Evolutionary conservation across 2,888 invertebrate genomes (phyloP).

Genomic region (Pollenia griseotomentosa): DNA sequence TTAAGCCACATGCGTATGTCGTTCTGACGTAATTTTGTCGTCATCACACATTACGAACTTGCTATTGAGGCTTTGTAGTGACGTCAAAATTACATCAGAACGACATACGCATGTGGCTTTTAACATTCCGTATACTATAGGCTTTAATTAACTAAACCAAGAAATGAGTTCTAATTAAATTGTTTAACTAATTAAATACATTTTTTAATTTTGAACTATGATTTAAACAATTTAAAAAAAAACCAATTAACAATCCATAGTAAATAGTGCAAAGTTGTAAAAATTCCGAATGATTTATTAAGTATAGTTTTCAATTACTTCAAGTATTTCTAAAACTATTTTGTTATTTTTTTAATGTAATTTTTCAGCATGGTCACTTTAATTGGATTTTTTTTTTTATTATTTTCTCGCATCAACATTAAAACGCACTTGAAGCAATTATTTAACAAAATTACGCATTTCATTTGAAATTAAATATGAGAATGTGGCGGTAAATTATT

Average conservation of each 20-base stretch:
- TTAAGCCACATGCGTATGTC: too few relatives aligned
- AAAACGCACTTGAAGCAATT: slow-evolving; percentile 47
- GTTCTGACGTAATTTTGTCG: too few relatives aligned
- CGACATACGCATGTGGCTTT: too few relatives aligned
- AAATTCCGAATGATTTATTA: neutral
- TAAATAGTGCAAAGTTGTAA: slow-evolving; percentile 28
- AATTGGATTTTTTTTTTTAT: neutral
- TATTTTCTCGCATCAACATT: neutral
- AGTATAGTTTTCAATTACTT: slow-evolving; percentile 21
- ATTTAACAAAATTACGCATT: slow-evolving; percentile 57
- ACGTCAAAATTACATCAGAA: too few relatives aligned
- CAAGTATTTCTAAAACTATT: neutral
- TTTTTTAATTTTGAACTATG: too few relatives aligned
- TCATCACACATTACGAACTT: too few relatives aligned
- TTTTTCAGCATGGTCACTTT: neutral
- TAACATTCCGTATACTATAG: too few relatives aligned
- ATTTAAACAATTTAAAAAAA: neutral
- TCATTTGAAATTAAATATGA: slow-evolving; percentile 36
- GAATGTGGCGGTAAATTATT: slow-evolving; percentile 61
- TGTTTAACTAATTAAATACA: too few relatives aligned
- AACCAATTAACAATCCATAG: slow-evolving; percentile 18
- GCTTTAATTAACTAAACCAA: too few relatives aligned
- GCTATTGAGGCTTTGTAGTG: too few relatives aligned
- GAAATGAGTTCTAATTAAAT: too few relatives aligned
- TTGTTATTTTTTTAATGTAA: neutral